phyloP scores from a whole-genome alignment of 2,888 invertebrate genomes.

The Acrobasis suavella region DNA sequence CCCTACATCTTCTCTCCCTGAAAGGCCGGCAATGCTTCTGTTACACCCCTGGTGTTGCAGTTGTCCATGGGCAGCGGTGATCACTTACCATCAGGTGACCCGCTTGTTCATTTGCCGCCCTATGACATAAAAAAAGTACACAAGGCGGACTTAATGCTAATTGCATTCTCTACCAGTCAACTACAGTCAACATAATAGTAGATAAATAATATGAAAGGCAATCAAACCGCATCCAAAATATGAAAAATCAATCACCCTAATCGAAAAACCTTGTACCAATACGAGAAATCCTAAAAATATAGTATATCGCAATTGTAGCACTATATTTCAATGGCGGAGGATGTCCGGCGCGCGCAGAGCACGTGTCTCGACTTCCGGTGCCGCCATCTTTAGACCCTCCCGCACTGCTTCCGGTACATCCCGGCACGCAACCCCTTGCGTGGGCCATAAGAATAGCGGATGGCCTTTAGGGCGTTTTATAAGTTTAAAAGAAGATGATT shows the following conservation, averaged over 20 bases:
- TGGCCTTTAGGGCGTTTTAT: not conserved
- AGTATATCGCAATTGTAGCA: constrained; percentile 47
- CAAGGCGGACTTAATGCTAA: no score
- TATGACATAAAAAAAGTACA: no score
- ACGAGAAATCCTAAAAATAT: constrained; percentile 34
- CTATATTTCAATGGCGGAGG: constrained; percentile 77
- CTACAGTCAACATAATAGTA: not conserved
- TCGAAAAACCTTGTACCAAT: constrained; percentile 39
- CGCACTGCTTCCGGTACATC: constrained; percentile 59
- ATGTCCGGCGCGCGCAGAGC: constrained; percentile 75
- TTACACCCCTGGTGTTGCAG: no score
- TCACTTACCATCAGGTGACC: no score
- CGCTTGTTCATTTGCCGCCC: no score
- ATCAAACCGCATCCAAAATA: not conserved
- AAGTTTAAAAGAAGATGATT: not conserved
- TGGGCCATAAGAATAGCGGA: constrained; percentile 46
- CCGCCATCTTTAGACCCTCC: constrained; percentile 73
- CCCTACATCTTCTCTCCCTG: no score
- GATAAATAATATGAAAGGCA: not conserved
- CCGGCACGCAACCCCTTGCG: constrained; percentile 74
- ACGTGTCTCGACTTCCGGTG: constrained; percentile 77
- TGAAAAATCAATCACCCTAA: constrained; percentile 28
- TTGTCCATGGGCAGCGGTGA: no score
- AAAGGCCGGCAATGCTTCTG: no score
- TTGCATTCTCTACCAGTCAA: no score